phyloP scores from a whole-genome alignment of 2,888 invertebrate genomes.

The Digitonthophagus gazella region DNA sequence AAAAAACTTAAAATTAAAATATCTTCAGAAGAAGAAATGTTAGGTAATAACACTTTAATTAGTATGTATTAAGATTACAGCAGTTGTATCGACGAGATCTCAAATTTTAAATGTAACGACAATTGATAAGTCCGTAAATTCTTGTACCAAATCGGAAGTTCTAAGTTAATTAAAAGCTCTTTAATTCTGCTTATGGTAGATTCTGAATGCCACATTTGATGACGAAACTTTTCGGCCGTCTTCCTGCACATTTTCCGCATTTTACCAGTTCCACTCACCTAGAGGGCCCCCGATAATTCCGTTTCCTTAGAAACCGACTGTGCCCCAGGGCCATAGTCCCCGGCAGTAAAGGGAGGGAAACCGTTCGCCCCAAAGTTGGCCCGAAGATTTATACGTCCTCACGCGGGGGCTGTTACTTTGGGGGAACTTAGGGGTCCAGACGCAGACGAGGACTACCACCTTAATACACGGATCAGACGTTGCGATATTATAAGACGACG shows the following conservation, averaged over 20 bases:
- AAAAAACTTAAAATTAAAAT: no score
- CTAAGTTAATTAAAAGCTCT: not conserved
- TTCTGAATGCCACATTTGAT: not conserved
- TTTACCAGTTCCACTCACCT: constrained; percentile 29
- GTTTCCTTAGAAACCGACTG: constrained; percentile 42
- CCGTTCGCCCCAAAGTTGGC: constrained; percentile 38
- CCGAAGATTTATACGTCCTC: constrained; percentile 46
- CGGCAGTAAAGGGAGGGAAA: constrained; percentile 8
- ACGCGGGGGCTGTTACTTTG: constrained; percentile 32
- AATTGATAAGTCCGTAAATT: not conserved
- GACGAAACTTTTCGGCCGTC: not conserved
- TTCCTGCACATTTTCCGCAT: not conserved
- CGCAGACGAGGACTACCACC: constrained; percentile 26
- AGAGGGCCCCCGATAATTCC: constrained; percentile 34
- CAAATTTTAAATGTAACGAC: no score
- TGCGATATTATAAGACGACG: constrained; percentile 28
- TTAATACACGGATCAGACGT: constrained; percentile 30
- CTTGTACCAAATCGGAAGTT: not conserved
- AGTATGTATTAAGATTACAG: no score
- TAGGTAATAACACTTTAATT: no score
- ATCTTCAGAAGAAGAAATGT: no score
- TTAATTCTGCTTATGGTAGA: not conserved
- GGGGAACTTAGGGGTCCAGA: not conserved
- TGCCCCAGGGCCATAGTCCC: constrained; percentile 32
- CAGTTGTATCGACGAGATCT: no score